Base-by-base conservation (phyloP, 2,113 vertebrate species). In the Galeopterus variegatus region DNA sequence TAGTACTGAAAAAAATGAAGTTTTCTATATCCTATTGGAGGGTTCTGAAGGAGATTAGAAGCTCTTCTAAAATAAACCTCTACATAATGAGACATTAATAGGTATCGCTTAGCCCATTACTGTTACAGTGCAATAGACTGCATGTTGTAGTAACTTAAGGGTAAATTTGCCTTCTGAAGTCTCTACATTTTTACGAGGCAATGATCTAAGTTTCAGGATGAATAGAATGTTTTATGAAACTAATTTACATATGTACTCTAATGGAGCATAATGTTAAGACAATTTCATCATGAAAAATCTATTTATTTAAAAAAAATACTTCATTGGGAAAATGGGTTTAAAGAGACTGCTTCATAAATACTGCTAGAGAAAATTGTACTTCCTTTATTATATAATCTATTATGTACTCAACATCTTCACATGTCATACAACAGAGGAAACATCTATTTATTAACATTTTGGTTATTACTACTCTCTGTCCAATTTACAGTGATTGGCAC, bases 281-380 rank as follows among this genome's bases (percentile, higher is more conserved):
- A 84, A 88, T 88, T 97, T 89, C 28, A 83, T 65, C 94, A 94
- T 45, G 36, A 81, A 86, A 82, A 82, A 81, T 67, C 12, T 70
- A 64, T 94, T 92, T 93, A 93, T 86, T 94, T 90, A 76, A 41
- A 87, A 41, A 87, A 93, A 90, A 81, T 33, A 60, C 11, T 93
- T 95, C 1, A 31, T 18, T 67, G 31, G 69, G 26, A 92, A 89
- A 97, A 89, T 65, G 64, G 62, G 33, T 64, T 89, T 80, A 52
- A 14, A 89, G 48, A 69, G n/a, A 64, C 13, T 67, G 28, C 13
- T 77, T 90, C 65, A 45, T n/a, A 64, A 72, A 84, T n/a, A 28
- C 3, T 50, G 26, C 19, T 73, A 88, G 19, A 33, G 12, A 75
- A 80, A 95, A 86, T 77, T 77, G 11, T 2, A 41, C 1, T 93